phyloP scores from a whole-genome alignment of 2,888 invertebrate species.

The Pterostichus niger region DNA sequence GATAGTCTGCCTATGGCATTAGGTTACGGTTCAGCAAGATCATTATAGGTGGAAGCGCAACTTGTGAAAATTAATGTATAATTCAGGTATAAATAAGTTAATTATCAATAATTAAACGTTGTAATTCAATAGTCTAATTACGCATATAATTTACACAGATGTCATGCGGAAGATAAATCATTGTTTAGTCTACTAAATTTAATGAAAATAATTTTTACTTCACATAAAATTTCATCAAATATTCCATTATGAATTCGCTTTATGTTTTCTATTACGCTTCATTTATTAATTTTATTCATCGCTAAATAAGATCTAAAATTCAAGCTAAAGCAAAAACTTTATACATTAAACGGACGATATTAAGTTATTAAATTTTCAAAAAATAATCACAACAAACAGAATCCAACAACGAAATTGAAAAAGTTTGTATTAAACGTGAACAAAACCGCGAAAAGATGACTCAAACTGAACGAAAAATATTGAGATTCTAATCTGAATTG shows the following conservation, averaged over 20 bases:
- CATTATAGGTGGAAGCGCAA: no score
- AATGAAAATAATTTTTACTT: constrained; percentile 4
- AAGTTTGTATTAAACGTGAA: constrained; percentile 6
- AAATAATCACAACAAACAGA: constrained; percentile 13
- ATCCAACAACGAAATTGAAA: background rate
- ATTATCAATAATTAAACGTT: no score
- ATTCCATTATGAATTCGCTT: constrained; percentile 12
- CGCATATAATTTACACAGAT: background rate
- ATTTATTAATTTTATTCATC: constrained; percentile 45
- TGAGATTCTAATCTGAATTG: constrained; percentile 29
- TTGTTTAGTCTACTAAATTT: background rate
- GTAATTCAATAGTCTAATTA: no score
- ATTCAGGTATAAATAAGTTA: no score
- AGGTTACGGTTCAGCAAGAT: no score
- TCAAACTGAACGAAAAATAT: constrained; percentile 11
- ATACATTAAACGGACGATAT: constrained; percentile 19
- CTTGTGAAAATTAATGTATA: no score
- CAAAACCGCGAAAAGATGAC: constrained; percentile 17
- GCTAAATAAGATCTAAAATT: background rate
- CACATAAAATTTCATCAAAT: background rate
- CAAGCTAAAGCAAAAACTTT: background rate
- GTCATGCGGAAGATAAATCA: no score
- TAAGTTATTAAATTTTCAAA: constrained; percentile 40
- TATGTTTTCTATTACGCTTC: constrained; percentile 31
- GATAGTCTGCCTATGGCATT: no score